Evolutionary conservation across 1,140 invertebrate species (phyloP).

Genomic region (Pantala flavescens): DNA sequence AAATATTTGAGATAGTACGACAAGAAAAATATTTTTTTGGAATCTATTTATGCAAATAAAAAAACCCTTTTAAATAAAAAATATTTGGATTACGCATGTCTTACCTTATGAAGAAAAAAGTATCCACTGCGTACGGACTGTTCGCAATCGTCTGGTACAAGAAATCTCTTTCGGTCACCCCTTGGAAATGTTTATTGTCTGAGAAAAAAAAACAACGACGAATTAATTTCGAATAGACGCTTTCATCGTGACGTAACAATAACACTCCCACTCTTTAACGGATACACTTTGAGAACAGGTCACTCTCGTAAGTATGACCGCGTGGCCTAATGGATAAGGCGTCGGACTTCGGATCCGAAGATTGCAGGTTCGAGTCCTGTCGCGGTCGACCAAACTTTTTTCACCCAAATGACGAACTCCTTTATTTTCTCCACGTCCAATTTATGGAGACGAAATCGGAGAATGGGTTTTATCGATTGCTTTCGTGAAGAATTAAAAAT

Average conservation of each 20-base stretch:
- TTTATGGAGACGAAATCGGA: too few relatives aligned
- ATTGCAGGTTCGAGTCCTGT: conserved; percentile 7
- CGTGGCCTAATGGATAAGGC: conserved; percentile 7
- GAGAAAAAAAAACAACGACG: not conserved
- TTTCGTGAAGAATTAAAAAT: too few relatives aligned
- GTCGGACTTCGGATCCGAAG: conserved; percentile 6
- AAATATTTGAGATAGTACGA: too few relatives aligned
- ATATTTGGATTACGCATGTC: not conserved
- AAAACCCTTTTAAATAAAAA: too few relatives aligned
- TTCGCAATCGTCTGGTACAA: conserved; percentile 25
- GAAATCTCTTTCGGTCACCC: conserved; percentile 16
- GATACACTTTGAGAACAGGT: too few relatives aligned
- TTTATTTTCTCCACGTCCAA: not conserved
- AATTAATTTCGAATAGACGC: not conserved
- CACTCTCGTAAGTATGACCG: not conserved
- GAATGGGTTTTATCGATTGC: too few relatives aligned
- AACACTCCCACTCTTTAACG: too few relatives aligned
- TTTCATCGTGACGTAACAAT: not conserved
- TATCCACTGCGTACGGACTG: conserved; percentile 35
- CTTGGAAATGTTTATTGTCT: conserved; percentile 16
- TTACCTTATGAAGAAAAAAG: conserved; percentile 32
- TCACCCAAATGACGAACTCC: not conserved
- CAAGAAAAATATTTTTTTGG: too few relatives aligned
- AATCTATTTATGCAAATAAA: too few relatives aligned
- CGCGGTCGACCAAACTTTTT: not conserved